phyloP scores from a whole-genome alignment of 2,888 invertebrate genomes.

The Chorisops tibialis region DNA sequence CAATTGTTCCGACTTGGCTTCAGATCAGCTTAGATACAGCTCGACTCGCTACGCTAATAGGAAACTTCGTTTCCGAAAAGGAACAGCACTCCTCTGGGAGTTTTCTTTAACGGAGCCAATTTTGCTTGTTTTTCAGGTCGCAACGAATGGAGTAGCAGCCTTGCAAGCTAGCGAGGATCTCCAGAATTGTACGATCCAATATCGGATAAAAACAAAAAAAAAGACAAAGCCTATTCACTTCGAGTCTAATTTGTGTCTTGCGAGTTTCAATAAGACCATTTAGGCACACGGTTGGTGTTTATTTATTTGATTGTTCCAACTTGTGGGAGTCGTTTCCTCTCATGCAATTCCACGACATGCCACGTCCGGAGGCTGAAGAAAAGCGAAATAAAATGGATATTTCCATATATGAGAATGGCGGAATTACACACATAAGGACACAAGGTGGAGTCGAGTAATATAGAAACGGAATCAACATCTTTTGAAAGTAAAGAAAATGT shows the following conservation, averaged over 20 bases:
- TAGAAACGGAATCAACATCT: no score
- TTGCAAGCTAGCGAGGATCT: background rate
- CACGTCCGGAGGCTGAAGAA: background rate
- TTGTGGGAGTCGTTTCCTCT: background rate
- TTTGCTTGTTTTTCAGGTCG: background rate
- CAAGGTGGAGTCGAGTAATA: no score
- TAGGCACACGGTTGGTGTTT: conserved; percentile 22
- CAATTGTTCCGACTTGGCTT: no score
- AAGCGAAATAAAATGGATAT: background rate
- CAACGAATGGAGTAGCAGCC: background rate
- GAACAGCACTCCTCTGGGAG: conserved; percentile 9
- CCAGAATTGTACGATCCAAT: background rate
- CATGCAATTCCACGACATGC: background rate
- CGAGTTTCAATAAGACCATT: conserved; percentile 19
- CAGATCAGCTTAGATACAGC: no score
- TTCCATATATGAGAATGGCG: no score
- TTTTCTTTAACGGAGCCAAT: background rate
- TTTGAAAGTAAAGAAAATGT: no score
- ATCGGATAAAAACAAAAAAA: conserved; percentile 8
- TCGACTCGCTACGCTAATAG: no score
- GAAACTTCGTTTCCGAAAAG: background rate
- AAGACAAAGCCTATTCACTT: background rate
- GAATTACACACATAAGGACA: no score
- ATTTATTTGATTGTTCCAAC: conserved; percentile 18
- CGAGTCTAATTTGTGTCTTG: conserved; percentile 22